These are phyloP conservation scores for Odontocerum albicorne DNA, from an alignment of 2,888 invertebrate genomes.

Conservation along the genomic window DNA sequence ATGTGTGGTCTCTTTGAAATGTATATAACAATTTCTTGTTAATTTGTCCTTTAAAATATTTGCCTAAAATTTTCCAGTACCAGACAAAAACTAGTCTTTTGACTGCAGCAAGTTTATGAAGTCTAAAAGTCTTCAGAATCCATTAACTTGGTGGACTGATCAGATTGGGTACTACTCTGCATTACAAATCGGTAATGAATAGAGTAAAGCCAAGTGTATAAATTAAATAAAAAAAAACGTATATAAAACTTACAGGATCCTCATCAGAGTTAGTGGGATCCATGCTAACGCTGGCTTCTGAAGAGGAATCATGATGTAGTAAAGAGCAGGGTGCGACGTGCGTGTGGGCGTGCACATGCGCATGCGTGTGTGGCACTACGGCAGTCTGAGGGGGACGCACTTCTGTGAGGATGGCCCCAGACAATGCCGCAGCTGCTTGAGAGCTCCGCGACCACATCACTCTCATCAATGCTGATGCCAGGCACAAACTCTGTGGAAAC, in stretches of 20 bases:
- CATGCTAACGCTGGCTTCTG: conserved; percentile 79
- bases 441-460: conserved; percentile 85
- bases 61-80: too few species aligned
- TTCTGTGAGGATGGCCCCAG: conserved; percentile 45
- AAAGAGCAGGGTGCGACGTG: conserved; percentile 54
- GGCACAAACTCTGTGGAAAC: conserved; percentile 73
- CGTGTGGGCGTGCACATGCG: conserved; percentile 52
- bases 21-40: too few species aligned
- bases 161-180: too few species aligned
- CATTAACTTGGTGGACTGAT: too few species aligned
- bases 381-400: conserved; percentile 43
- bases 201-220: too few species aligned
- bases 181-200: too few species aligned
- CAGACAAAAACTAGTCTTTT: too few species aligned
- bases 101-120: too few species aligned
- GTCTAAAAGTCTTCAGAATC: too few species aligned
- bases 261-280: conserved; percentile 81
- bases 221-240: too few species aligned
- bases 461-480: conserved; percentile 87
- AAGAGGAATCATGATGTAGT: conserved; percentile 60
- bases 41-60: too few species aligned
- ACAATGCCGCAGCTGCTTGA: conserved; percentile 39
- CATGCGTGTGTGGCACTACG: conserved; percentile 36
- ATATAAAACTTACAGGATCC: conserved; percentile 59
- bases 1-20: too few species aligned